Evolutionary conservation across 2,888 invertebrate species (phyloP).

Genomic region (Drosophila bunnanda): DNA sequence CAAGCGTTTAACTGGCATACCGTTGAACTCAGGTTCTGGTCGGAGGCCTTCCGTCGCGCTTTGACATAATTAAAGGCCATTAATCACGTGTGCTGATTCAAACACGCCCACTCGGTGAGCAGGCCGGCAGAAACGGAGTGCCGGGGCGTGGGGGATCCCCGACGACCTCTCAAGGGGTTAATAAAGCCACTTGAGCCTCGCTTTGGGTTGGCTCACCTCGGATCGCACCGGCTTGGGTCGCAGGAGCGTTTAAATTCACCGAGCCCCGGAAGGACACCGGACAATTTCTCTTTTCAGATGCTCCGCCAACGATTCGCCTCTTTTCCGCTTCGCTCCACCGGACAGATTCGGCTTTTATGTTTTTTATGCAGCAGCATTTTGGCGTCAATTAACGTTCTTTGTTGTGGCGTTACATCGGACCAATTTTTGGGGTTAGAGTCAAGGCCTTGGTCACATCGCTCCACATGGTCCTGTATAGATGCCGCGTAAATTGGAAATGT

Average conservation of each 20-base stretch:
- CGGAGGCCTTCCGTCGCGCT: conserved; percentile 59
- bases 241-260: conserved; percentile 32
- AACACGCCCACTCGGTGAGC: conserved; percentile 69
- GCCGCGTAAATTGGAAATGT: conserved; percentile 71
- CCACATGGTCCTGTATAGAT: conserved; percentile 56
- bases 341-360: conserved; percentile 32
- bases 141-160: neutral
- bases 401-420: conserved; percentile 84
- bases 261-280: conserved; percentile 31
- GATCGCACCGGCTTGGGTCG: conserved; percentile 9
- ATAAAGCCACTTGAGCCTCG: conserved; percentile 73
- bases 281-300: conserved; percentile 70
- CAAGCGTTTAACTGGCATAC: conserved; percentile 75
- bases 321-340: conserved; percentile 23
- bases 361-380: conserved; percentile 67
- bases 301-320: conserved; percentile 43
- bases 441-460: conserved; percentile 40
- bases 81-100: conserved; percentile 84
- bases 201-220: conserved; percentile 29
- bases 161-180: conserved; percentile 64
- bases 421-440: conserved; percentile 64
- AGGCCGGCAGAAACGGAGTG: neutral
- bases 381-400: conserved; percentile 84
- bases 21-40: conserved; percentile 53
- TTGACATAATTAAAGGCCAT: conserved; percentile 85